These are phyloP conservation scores for Smittia sp. DNA, from an alignment of 2,888 invertebrate species.

Conservation along the genomic window DNA sequence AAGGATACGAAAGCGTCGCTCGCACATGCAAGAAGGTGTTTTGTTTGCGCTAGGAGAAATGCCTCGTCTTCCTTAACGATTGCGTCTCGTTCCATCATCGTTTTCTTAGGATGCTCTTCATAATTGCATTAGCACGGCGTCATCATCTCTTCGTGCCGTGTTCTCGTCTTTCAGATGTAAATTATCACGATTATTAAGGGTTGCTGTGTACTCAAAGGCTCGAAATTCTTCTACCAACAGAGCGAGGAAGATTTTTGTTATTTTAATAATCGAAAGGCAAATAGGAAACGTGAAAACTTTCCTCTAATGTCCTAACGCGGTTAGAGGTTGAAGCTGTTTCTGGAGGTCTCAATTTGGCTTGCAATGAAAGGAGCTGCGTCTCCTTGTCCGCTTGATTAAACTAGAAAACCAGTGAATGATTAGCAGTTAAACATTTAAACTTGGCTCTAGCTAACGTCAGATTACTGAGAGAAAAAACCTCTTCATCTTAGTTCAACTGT, in stretches of 20 bases:
- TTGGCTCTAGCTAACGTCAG: too few relatives aligned
- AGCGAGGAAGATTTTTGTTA: not conserved
- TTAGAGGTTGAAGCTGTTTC: too few relatives aligned
- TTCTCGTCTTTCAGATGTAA: not conserved
- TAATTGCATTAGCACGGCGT: slow-evolving; percentile 42
- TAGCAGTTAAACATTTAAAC: too few relatives aligned
- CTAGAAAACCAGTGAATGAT: too few relatives aligned
- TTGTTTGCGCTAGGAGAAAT: slow-evolving; percentile 27
- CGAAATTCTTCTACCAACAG: not conserved
- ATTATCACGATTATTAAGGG: not conserved
- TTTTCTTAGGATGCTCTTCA: slow-evolving; percentile 29
- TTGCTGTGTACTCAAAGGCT: slow-evolving; percentile 20
- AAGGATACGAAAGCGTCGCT: slow-evolving; percentile 25
- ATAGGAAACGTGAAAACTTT: slow-evolving; percentile 34
- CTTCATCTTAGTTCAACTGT: too few relatives aligned
- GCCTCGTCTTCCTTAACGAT: not conserved
- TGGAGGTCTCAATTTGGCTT: too few relatives aligned
- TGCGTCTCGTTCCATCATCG: not conserved
- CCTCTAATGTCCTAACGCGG: not conserved
- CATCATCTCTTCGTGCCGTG: slow-evolving; percentile 1
- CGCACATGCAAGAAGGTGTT: slow-evolving; percentile 29
- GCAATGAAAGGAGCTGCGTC: not conserved
- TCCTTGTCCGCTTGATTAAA: too few relatives aligned
- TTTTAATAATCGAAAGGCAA: slow-evolving; percentile 28
- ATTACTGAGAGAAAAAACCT: too few relatives aligned